A percentile compares a stretch with the other conserved stretches of the same genome.
These are phyloP conservation scores for Mobula birostris DNA, from an alignment of 2,113 vertebrate species.

Conservation along the genomic window DNA sequence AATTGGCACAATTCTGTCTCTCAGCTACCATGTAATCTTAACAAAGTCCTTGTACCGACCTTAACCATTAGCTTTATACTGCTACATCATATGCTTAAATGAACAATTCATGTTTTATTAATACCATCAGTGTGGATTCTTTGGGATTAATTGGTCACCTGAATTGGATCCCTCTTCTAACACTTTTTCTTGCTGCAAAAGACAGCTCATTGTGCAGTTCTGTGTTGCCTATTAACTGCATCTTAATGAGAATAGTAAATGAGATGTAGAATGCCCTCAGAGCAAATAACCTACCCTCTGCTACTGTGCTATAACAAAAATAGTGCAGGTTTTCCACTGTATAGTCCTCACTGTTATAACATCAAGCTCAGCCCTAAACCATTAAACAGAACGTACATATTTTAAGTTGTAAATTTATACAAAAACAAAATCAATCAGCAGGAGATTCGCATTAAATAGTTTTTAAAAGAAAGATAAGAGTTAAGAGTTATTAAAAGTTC, in stretches of 20 bases:
- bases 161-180: background rate
- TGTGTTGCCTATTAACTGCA: background rate
- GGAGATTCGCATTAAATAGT: background rate
- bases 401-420: background rate
- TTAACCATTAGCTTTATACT: background rate
- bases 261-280: background rate
- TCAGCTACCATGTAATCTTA: background rate
- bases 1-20: background rate
- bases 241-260: background rate
- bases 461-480: background rate
- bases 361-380: background rate
- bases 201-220: background rate
- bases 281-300: background rate
- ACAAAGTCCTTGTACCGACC: background rate
- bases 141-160: background rate
- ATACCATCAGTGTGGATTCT: background rate
- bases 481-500: background rate
- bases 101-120: background rate
- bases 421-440: background rate
- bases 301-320: background rate
- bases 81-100: background rate
- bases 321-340: background rate
- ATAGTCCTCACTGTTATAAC: background rate
- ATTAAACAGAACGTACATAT: background rate
- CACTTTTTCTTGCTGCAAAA: background rate